Conservation (phyloP, 2,888 invertebrate genomes). For the Cheilosia impressa region DNA sequence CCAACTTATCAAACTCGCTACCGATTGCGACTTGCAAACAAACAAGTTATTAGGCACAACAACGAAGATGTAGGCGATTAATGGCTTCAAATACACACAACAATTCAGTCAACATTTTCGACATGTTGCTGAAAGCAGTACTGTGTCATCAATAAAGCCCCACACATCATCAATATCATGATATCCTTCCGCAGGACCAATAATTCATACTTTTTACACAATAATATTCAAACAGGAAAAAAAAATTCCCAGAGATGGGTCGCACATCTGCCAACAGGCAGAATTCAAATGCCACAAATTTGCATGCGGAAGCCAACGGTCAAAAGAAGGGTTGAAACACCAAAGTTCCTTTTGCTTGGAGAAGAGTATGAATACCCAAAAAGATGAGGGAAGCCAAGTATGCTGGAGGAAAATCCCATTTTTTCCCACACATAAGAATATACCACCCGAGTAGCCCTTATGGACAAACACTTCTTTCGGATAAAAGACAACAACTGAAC, state of each 20-base stretch:
- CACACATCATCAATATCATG: conserved; percentile 1
- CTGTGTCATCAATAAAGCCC: background rate
- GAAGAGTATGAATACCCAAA: conserved; percentile 27
- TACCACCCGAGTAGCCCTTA: conserved; percentile 39
- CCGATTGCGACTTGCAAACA: too few relatives aligned
- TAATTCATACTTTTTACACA: conserved; percentile 23
- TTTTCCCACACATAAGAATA: conserved; percentile 69
- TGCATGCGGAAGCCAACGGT: conserved; percentile 38
- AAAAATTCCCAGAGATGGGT: background rate
- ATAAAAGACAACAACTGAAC: conserved; percentile 39
- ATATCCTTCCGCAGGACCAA: background rate
- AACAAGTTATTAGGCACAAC: too few relatives aligned
- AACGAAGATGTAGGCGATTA: too few relatives aligned
- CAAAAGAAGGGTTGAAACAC: conserved; percentile 43
- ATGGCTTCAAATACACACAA: too few relatives aligned
- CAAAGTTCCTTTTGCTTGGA: conserved; percentile 24
- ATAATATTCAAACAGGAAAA: background rate
- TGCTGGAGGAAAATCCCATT: conserved; percentile 56
- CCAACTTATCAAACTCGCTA: too few relatives aligned
- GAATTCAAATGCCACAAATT: conserved; percentile 53
- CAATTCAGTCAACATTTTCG: background rate
- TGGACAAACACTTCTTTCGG: conserved; percentile 62
- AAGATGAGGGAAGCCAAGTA: conserved; percentile 51
- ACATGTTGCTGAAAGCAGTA: background rate
- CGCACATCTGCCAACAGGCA: conserved; percentile 40